Percentiles rank a stretch among this genome's conserved stretches.
These are phyloP conservation scores for Spilarctia lutea DNA, from an alignment of 2,888 invertebrate species.

Conservation along the genomic window DNA sequence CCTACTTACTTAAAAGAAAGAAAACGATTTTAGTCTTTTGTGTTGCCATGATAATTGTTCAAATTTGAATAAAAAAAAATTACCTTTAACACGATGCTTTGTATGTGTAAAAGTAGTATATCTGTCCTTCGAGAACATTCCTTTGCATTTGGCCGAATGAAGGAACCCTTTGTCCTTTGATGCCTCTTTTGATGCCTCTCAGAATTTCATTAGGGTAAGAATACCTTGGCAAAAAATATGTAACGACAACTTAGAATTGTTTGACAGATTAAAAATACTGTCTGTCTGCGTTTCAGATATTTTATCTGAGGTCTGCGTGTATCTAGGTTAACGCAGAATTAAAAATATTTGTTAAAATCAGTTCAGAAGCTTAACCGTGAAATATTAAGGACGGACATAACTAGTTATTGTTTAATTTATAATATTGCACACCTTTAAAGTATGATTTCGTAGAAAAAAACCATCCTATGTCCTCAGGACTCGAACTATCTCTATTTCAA, in stretches of 20 bases:
- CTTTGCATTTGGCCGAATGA: not conserved
- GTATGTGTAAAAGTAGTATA: not conserved
- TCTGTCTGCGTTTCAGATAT: too few species aligned
- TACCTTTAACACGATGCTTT: not conserved
- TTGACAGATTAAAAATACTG: not conserved
- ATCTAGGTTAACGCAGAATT: too few species aligned
- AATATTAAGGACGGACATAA: too few species aligned
- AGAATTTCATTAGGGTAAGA: not conserved
- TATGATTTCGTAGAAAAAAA: too few species aligned
- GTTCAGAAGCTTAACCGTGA: too few species aligned
- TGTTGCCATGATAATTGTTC: not conserved
- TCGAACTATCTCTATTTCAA: too few species aligned
- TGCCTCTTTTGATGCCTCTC: too few species aligned
- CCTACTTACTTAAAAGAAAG: not conserved
- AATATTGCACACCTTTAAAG: too few species aligned
- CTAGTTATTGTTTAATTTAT: too few species aligned
- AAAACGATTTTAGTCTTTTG: not conserved
- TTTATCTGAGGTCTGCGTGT: too few species aligned
- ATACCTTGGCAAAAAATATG: not conserved
- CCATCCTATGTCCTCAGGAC: too few species aligned
- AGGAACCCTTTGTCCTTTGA: not conserved
- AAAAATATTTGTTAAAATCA: too few species aligned
- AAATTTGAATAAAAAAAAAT: not conserved
- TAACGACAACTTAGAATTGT: not conserved
- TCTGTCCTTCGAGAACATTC: not conserved